Evolutionary conservation across 2,888 invertebrate species (phyloP).

Genomic region (Chaetoderma sp.): DNA sequence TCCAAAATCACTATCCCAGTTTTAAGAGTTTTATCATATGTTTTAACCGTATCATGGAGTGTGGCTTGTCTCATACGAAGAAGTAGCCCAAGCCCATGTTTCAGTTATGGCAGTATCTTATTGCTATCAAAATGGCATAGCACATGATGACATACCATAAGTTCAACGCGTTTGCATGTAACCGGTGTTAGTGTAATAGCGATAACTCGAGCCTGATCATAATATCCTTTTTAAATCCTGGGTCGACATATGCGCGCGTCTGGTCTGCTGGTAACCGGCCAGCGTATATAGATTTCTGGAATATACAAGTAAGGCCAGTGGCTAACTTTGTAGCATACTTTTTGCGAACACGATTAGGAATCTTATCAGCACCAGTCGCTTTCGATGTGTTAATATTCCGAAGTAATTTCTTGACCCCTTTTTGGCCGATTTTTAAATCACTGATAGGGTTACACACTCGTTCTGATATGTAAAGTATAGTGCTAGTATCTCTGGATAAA

Average conservation of each 20-base stretch:
- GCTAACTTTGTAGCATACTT: neutral
- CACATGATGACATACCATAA: no score
- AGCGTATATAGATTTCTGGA: neutral
- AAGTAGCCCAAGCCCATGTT: constrained; percentile 2
- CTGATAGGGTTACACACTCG: no score
- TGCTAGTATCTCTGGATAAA: no score
- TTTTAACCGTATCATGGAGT: constrained; percentile 19
- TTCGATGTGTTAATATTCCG: neutral
- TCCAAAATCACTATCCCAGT: constrained; percentile 27
- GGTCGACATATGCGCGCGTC: neutral
- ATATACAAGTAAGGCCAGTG: neutral
- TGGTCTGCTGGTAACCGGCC: neutral
- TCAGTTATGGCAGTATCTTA: neutral
- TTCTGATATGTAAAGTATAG: no score
- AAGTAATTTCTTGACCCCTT: neutral
- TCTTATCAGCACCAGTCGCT: neutral
- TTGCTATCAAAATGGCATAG: no score
- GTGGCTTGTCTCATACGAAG: constrained; percentile 19
- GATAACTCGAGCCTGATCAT: neutral
- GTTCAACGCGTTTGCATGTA: neutral
- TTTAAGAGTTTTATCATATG: constrained; percentile 13
- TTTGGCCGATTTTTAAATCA: neutral
- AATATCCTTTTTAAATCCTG: neutral
- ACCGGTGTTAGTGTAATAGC: neutral
- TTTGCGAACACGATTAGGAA: neutral